Base-by-base conservation (phyloP, 2,888 invertebrate genomes). In the Gnatocerus cornutus region DNA sequence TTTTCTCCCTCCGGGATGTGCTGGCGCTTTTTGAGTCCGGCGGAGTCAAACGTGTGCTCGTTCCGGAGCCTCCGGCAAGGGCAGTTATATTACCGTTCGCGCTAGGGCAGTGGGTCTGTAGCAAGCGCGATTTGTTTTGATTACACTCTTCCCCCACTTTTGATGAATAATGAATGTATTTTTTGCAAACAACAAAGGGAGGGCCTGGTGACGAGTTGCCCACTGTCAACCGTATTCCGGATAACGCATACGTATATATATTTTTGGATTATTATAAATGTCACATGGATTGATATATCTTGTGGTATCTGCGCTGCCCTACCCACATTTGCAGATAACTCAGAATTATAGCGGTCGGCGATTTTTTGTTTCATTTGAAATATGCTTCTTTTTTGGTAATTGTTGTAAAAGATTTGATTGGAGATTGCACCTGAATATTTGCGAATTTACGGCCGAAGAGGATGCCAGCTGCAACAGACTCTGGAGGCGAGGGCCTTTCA, bases 101-200 rank as follows among this genome's bases (percentile, higher is more conserved):
- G 78, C 74, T 79, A 80, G 81, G 81, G 80, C 80, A 81, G 79
- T 80, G 80, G 81, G 82, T 79, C 79, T 77, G 69, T 68, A 71
- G 68, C 76, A 73, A 80, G 76, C 79, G 80, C 82, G 82, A 82
- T 82, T 81, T 82, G 82, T 82, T 82, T 81, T 82, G 82, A 82
- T 82, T 81, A 81, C 80, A 78, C 79, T 77, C 77, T 77, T 68
- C 79, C 79, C 79, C 78, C 79, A 79, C 79, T 80, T 81, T 79
- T 80, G 79, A 81, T 81, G 80, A 81, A 81, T 81, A 81, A 81
- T 81, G 81, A 81, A 81, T 81, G 81, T 80, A 79, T 80, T 80
- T 81, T 78, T 80, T 79, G 73, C 76, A 77, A 80, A 80, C 78
- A 80, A 81, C 79, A 81, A 80, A 80, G 78, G 79, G 80, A 78